A percentile compares a stretch with the other conserved stretches of the same genome.
Evolutionary conservation across 2,797 vertebrate genomes (phyloP).

Genomic region (Hyperoplus lanceolatus): DNA sequence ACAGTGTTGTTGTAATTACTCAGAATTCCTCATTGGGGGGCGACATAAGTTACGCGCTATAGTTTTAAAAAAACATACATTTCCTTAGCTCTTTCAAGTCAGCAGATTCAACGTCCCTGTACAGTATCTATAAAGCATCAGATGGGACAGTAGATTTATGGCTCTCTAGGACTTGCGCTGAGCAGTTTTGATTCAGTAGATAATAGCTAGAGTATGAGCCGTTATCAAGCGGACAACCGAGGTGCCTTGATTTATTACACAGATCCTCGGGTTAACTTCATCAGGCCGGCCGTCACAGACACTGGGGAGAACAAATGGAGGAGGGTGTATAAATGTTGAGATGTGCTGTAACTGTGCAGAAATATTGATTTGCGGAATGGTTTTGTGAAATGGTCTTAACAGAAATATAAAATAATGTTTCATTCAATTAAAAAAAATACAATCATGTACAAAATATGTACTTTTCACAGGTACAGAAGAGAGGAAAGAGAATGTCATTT

Average conservation of each 20-base stretch:
- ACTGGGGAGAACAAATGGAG: not conserved
- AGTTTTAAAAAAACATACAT: not conserved
- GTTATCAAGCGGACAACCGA: constrained; percentile 67
- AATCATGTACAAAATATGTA: no score
- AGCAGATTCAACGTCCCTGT: constrained; percentile 13
- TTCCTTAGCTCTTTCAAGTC: constrained; percentile 15
- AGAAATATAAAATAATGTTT: no score
- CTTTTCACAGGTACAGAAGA: no score
- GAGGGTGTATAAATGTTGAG: not conserved
- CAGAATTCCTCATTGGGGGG: no score
- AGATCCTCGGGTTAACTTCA: constrained; percentile 66
- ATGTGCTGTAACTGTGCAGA: not conserved
- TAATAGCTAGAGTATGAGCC: constrained; percentile 71
- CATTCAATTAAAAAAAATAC: no score
- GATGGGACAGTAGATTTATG: constrained; percentile 70
- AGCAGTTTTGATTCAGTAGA: constrained; percentile 73
- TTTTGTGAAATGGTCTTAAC: no score
- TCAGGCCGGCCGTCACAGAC: constrained; percentile 56
- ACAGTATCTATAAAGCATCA: constrained; percentile 59
- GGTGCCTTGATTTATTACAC: constrained; percentile 74
- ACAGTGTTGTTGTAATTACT: no score
- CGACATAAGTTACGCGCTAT: no score
- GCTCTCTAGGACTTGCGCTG: constrained; percentile 50
- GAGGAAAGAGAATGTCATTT: no score
- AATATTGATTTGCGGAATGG: no score